These are phyloP conservation scores for Sitta carolinensis DNA, from an alignment of 2,797 vertebrate species.

Conservation along the genomic window DNA sequence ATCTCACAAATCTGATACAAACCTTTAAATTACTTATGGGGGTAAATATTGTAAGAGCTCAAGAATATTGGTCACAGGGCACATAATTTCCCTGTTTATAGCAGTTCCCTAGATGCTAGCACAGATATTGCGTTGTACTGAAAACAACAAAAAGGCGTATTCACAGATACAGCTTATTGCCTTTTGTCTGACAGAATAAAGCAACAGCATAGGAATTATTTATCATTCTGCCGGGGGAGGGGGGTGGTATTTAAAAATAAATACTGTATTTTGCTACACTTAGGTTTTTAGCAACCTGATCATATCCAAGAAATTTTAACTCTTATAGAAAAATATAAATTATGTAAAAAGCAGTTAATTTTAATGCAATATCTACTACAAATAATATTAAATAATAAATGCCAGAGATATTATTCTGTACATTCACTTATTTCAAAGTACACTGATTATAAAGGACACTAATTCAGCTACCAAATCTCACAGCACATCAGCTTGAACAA, in stretches of 20 bases:
- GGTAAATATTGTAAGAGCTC: slow-evolving; percentile 23
- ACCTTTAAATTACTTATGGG: slow-evolving; percentile 7
- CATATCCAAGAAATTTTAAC: slow-evolving; percentile 16
- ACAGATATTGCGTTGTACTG: slow-evolving; percentile 46
- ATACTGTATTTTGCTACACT: slow-evolving; percentile 28
- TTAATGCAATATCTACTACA: slow-evolving; percentile 26
- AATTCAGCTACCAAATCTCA: slow-evolving; percentile 1
- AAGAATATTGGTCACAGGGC: slow-evolving; percentile 6
- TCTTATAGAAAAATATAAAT: slow-evolving; percentile 5
- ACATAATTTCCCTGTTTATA: slow-evolving; percentile 17
- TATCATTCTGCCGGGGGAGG: neutral
- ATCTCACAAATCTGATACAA: neutral
- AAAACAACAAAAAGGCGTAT: slow-evolving; percentile 53
- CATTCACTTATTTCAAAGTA: slow-evolving; percentile 23
- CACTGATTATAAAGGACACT: neutral
- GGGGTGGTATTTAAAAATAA: slow-evolving; percentile 27
- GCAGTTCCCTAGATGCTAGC: slow-evolving; percentile 34
- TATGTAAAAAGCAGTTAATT: neutral
- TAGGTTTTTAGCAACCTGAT: slow-evolving; percentile 43
- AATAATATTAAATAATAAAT: slow-evolving; percentile 7
- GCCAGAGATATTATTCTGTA: neutral
- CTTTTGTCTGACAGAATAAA: slow-evolving; percentile 19
- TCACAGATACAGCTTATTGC: slow-evolving; percentile 42
- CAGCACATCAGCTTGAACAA: neutral
- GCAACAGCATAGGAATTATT: slow-evolving; percentile 14